Evolutionary conservation across 2,888 invertebrate species (phyloP), one percentile per base, ranked within the genome.

Genomic region (Antheraea assamensis): DNA sequence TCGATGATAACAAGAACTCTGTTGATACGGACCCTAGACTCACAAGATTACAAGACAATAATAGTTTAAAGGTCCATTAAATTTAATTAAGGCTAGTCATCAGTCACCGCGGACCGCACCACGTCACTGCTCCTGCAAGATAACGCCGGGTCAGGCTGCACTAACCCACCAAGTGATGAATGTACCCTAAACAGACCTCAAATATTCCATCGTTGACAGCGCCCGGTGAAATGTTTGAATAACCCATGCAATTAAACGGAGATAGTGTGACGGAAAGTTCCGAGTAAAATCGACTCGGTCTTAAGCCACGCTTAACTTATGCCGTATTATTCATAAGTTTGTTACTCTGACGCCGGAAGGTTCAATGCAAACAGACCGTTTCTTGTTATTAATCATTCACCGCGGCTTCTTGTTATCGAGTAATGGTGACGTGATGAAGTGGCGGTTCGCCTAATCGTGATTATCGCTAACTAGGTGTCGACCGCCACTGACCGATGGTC

Each of bases 81-180:
- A 94, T 94, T 91, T 93, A 94, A 94, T 94, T 94, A 94, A 93
- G 86, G 87, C 85, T 73, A 88, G 92, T 93, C 93, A 94, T 94
- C 94, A 93, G 94, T 94, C 94, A 94, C 91, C 79, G 83, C 74
- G 85, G 88, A 87, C 82, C 82, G 85, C 86, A 90, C 86, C 87
- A 78, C 85, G 94, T 92, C 93, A 89, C 92, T 94, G 94, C 82
- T 86, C 81, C 80, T 85, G 85, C 85, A 87, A 92, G 94, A 94
- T 94, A 94, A 94, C 89, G 90, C 86, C 80, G 93, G 94, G 94
- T 94, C 94, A 92, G 88, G 85, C 82, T 92, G 93, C 92, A 92
- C 87, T 87, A 88, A 89, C 90, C 87, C 83, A 79, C 83, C 79
- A 76, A 75, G 87, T 92, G 94, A 94, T 93, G 91, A 93, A 93